Conservation (phyloP, 2,113 vertebrate genomes). For the Cyprinodon variegatus region DNA sequence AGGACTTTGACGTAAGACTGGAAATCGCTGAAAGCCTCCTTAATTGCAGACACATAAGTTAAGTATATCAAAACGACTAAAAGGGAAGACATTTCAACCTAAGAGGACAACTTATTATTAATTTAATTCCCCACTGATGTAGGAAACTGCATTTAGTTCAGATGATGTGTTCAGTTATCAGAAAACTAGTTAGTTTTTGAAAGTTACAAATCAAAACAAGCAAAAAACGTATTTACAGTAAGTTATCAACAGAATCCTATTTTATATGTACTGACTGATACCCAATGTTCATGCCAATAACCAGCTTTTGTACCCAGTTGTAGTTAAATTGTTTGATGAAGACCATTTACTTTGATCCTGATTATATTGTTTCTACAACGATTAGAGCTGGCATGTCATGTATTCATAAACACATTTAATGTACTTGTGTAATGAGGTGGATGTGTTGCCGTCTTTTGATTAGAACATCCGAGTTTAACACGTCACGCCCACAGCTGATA, state of each 20-base stretch:
- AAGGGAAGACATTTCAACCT: background rate
- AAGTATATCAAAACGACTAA: too few relatives aligned
- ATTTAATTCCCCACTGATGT: background rate
- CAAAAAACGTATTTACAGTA: background rate
- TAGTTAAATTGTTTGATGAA: slow-evolving; percentile 20
- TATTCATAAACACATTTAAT: slow-evolving; percentile 20
- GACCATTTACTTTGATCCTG: slow-evolving; percentile 27
- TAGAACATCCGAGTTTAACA: background rate
- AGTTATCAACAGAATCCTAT: background rate
- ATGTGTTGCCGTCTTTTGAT: slow-evolving; percentile 13
- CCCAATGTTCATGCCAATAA: slow-evolving; percentile 23
- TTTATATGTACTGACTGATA: background rate
- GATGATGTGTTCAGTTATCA: background rate
- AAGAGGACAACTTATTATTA: background rate
- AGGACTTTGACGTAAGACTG: too few relatives aligned
- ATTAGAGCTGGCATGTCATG: slow-evolving; percentile 32
- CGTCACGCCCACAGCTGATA: background rate
- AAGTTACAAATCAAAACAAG: background rate
- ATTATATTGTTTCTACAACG: slow-evolving; percentile 19
- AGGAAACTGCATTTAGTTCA: background rate
- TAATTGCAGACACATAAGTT: too few relatives aligned
- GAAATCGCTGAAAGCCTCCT: too few relatives aligned
- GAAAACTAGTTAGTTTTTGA: background rate
- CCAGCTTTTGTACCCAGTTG: slow-evolving; percentile 19
- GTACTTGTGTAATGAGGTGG: slow-evolving; percentile 16